Conservation (phyloP, 1,140 invertebrate genomes). For the Cherax quadricarinatus region DNA sequence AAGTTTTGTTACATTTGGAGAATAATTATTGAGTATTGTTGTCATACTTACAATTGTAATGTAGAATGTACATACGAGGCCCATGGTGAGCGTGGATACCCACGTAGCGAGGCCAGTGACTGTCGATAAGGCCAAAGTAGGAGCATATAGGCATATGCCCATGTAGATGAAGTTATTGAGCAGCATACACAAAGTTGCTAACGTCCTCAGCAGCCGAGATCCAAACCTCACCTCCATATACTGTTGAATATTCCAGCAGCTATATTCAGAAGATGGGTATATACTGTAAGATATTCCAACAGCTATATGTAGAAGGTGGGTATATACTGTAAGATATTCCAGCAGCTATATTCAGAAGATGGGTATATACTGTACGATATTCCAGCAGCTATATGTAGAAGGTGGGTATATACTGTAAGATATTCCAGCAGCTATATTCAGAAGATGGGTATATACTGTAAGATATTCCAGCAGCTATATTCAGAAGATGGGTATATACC, state of each 20-base stretch:
- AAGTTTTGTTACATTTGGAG: too few relatives aligned
- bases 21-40: too few relatives aligned
- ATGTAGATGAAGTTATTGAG: constrained; percentile 1
- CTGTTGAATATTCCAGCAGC: neutral
- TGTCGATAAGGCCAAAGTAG: constrained; percentile 16
- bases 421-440: neutral
- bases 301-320: too few relatives aligned
- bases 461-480: neutral
- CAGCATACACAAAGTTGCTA: neutral
- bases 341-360: neutral
- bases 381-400: too few relatives aligned
- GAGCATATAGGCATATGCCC: constrained; percentile 27
- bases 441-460: constrained; percentile 26
- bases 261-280: neutral
- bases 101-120: constrained; percentile 1
- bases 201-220: neutral
- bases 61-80: too few relatives aligned
- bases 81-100: too few relatives aligned
- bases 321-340: neutral
- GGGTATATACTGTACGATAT: constrained; percentile 16
- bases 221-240: constrained; percentile 12
- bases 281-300: neutral
- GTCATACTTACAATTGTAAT: too few relatives aligned
- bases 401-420: neutral
- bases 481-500: neutral